These are phyloP conservation scores for Acrocyrtus sp. DNA, from an alignment of 2,888 invertebrate genomes.

Conservation along the genomic window DNA sequence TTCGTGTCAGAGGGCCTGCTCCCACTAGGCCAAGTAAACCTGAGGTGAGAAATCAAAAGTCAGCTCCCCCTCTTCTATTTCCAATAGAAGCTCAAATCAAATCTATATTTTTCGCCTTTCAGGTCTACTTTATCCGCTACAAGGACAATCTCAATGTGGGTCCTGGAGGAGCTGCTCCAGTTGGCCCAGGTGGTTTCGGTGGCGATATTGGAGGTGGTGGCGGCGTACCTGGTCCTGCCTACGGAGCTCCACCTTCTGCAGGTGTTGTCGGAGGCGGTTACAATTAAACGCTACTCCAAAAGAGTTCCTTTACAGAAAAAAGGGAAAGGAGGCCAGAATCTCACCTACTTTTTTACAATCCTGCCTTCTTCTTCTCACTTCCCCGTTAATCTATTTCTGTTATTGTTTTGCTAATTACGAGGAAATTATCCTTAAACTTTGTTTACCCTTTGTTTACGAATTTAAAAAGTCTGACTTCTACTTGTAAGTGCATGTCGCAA, in stretches of 20 bases:
- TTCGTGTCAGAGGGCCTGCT: conserved; percentile 28
- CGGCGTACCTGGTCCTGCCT: conserved; percentile 8
- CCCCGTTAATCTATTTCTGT: too few species aligned
- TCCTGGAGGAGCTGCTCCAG: conserved; percentile 1
- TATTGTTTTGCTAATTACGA: too few species aligned
- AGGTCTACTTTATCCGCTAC: conserved; percentile 14
- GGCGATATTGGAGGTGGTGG: not conserved
- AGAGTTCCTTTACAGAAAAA: too few species aligned
- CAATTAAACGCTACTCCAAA: too few species aligned
- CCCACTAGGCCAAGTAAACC: conserved; percentile 23
- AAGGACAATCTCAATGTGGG: conserved; percentile 19
- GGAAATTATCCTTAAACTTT: too few species aligned
- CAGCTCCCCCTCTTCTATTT: too few species aligned
- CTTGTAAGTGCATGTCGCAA: too few species aligned
- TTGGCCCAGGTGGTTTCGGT: not conserved
- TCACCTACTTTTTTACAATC: too few species aligned
- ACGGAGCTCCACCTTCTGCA: conserved; percentile 17
- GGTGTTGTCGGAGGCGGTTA: not conserved
- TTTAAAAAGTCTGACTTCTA: not conserved
- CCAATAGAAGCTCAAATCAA: too few species aligned
- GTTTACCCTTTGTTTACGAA: not conserved
- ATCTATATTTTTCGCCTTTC: too few species aligned
- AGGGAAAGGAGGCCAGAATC: too few species aligned
- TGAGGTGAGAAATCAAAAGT: conserved; percentile 18
- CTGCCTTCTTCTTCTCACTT: too few species aligned